These are phyloP conservation scores for Drosophila triauraria DNA, from an alignment of 1,140 invertebrate species.

Conservation along the genomic window DNA sequence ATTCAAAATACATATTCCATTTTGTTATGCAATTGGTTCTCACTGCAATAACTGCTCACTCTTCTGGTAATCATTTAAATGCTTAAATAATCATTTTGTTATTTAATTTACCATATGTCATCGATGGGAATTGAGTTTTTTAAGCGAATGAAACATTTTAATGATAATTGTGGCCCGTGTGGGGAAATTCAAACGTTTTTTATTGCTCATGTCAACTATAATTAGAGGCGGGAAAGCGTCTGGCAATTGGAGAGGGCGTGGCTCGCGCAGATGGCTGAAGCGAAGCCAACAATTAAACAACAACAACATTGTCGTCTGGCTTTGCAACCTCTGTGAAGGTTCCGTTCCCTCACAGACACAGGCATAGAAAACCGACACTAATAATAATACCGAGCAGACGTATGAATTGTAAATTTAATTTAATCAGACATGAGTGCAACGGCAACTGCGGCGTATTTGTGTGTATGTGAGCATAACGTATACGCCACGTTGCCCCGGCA, in stretches of 20 bases:
- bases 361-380: neutral
- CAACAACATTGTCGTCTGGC: conserved; percentile 31
- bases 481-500: conserved; percentile 56
- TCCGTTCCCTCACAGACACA: conserved; percentile 10
- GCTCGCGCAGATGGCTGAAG: conserved; percentile 20
- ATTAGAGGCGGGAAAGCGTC: conserved; percentile 39
- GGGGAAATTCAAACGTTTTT: conserved; percentile 6
- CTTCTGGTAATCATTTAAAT: neutral
- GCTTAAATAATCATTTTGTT: neutral
- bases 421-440: conserved; percentile 75
- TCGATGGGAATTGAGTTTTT: neutral
- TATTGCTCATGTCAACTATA: conserved; percentile 20
- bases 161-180: neutral
- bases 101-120: neutral
- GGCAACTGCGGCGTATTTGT: conserved; percentile 44
- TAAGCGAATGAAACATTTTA: neutral
- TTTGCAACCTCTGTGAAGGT: conserved; percentile 15
- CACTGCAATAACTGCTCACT: neutral
- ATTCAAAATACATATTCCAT: no score
- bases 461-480: conserved; percentile 54
- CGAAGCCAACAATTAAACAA: conserved; percentile 57
- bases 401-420: conserved; percentile 82
- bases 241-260: conserved; percentile 29
- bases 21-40: neutral
- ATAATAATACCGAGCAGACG: conserved; percentile 47